Evolutionary conservation across 2,113 vertebrate genomes (phyloP), one percentile per base, ranked within the genome.

Genomic region (Isurus oxyrinchus): DNA sequence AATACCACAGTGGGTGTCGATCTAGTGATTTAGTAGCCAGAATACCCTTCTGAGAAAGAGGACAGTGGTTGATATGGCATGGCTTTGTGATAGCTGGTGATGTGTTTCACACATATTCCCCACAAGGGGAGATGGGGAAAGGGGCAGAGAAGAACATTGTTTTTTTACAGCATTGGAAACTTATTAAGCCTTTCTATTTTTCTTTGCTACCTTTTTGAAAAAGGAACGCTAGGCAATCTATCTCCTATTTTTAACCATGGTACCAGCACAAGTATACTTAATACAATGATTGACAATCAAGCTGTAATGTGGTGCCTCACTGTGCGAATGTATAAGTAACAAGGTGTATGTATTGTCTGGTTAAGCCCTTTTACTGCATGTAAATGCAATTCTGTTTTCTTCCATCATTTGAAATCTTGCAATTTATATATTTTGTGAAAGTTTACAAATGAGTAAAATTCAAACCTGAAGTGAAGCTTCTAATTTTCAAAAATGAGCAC

Each of bases 181-280:
- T 72, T 72, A 84, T 44, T 40, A 84, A 27, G 2, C 53, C 1
- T 57, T 90, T 59, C 53, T 90, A 27, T 55, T 90, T 90, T 88
- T 57, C 49, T 57, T 57, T 57, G 23, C 49, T 49, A 72, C 16
- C 63, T 49, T 23, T 95, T 95, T 66, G 40, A 35, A 19, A 21
- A 69, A 49, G 5, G 21, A 94, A 67, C 72, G 27, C 66, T 72
- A 21, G 44, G 72, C 72, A 95, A 95, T 95, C 94, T 95, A 95
- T 66, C 94, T 72, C 94, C n/a, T 61, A 4, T 66, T 94, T 72
- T 44, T 53, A 90, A 49, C 87, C 59, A 57, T 8, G 31, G 55
- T 86, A 40, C 23, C 25, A 90, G 87, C 53, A 90, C 55, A 79
- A 59, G 87, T 57, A 90, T 90, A 27, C 44, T 69, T 69, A 25